These are phyloP conservation scores for Gallinago jamesoni DNA, from an alignment of 2,113 vertebrate genomes.

Conservation along the genomic window DNA sequence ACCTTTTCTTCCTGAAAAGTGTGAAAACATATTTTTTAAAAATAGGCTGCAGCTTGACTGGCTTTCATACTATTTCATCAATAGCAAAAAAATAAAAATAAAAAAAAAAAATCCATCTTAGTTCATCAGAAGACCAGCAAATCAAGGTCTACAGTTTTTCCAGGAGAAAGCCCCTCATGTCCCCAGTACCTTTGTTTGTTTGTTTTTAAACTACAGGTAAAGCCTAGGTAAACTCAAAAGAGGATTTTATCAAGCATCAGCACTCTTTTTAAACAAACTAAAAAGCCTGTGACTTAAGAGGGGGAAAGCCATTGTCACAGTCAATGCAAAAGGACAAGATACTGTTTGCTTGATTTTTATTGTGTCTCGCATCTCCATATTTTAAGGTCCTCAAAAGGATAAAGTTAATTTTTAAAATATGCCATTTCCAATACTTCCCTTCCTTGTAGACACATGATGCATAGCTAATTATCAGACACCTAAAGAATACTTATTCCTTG, in stretches of 20 bases:
- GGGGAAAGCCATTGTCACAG: neutral
- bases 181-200: neutral
- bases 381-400: neutral
- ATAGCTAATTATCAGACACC: neutral
- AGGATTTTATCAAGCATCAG: neutral
- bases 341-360: neutral
- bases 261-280: neutral
- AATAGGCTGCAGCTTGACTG: neutral
- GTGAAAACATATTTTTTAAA: neutral
- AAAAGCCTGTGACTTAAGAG: neutral
- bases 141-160: neutral
- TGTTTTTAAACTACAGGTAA: neutral
- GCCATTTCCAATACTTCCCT: neutral
- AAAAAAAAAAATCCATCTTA: neutral
- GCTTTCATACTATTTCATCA: neutral
- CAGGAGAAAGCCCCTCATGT: neutral
- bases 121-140: neutral
- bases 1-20: constrained; percentile 2
- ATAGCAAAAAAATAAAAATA: neutral
- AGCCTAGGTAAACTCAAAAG: neutral
- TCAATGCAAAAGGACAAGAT: neutral
- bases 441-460: neutral
- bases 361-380: neutral
- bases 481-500: neutral
- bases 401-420: neutral